Evolutionary conservation across 2,113 vertebrate genomes (phyloP).

Genomic region (Microtus richardsoni): DNA sequence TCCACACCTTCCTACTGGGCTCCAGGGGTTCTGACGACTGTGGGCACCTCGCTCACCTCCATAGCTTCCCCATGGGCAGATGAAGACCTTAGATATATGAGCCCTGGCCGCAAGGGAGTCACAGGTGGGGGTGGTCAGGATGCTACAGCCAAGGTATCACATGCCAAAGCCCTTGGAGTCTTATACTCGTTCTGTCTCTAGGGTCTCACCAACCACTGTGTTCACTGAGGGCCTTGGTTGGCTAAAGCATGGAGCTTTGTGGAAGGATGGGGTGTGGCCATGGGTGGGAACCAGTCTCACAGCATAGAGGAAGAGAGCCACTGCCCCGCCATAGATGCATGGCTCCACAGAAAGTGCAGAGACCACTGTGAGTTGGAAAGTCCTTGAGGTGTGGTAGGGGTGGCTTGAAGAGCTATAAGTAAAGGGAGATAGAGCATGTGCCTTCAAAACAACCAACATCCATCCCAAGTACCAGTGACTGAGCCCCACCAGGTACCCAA

Average conservation of each 20-base stretch:
- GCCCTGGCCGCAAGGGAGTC: neutral
- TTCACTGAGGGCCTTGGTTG: neutral
- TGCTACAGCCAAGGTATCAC: neutral
- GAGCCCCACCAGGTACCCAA: neutral
- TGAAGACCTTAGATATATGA: neutral
- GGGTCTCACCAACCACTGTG: neutral
- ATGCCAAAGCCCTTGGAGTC: neutral
- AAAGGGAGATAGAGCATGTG: neutral
- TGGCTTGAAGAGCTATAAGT: neutral
- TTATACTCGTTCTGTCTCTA: no score
- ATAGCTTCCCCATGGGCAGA: no score
- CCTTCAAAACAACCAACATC: neutral
- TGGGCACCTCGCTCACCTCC: neutral
- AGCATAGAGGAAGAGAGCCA: neutral
- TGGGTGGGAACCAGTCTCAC: neutral
- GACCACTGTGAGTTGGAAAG: neutral
- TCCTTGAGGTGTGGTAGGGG: neutral
- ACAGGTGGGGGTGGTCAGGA: neutral
- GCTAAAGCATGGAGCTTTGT: neutral
- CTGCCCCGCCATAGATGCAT: neutral
- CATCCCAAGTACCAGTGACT: neutral
- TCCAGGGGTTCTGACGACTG: neutral
- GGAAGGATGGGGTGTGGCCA: neutral
- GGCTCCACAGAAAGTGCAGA: neutral
- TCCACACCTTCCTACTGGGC: neutral